These are phyloP conservation scores for Drosophila varians DNA, from an alignment of 1,140 invertebrate genomes.

Conservation along the genomic window DNA sequence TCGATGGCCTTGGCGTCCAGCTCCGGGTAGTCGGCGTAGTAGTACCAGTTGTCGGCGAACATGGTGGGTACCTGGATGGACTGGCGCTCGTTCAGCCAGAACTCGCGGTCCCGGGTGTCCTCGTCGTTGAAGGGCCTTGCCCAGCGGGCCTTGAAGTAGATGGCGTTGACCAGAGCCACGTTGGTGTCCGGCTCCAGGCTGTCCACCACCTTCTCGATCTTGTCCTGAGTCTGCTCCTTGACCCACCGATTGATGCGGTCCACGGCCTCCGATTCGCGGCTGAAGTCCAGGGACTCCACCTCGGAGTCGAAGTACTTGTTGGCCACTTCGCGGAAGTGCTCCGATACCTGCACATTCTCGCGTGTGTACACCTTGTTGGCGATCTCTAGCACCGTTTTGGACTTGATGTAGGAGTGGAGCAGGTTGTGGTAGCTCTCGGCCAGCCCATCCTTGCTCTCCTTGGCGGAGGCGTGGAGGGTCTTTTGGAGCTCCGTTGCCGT, in stretches of 20 bases:
- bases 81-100: conserved; percentile 84
- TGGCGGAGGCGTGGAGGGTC: conserved; percentile 74
- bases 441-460: conserved; percentile 71
- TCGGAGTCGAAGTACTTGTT: conserved; percentile 82
- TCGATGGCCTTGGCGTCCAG: conserved; percentile 85
- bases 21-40: conserved; percentile 84
- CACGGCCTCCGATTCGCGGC: conserved; percentile 81
- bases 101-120: conserved; percentile 85
- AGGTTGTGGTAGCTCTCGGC: conserved; percentile 72
- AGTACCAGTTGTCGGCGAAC: conserved; percentile 84
- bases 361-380: conserved; percentile 78
- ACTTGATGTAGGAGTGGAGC: conserved; percentile 77
- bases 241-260: conserved; percentile 88
- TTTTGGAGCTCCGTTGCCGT: conserved; percentile 72
- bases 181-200: conserved; percentile 82
- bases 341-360: conserved; percentile 60
- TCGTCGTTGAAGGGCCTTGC: conserved; percentile 85
- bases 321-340: conserved; percentile 68
- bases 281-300: conserved; percentile 85
- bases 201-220: conserved; percentile 87
- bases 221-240: conserved; percentile 86
- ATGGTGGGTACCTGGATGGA: conserved; percentile 86
- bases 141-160: conserved; percentile 91
- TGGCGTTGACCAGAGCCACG: conserved; percentile 87
- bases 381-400: conserved; percentile 76